Conservation (phyloP, 2,797 vertebrate species). For the Gymnodraco acuticeps region DNA sequence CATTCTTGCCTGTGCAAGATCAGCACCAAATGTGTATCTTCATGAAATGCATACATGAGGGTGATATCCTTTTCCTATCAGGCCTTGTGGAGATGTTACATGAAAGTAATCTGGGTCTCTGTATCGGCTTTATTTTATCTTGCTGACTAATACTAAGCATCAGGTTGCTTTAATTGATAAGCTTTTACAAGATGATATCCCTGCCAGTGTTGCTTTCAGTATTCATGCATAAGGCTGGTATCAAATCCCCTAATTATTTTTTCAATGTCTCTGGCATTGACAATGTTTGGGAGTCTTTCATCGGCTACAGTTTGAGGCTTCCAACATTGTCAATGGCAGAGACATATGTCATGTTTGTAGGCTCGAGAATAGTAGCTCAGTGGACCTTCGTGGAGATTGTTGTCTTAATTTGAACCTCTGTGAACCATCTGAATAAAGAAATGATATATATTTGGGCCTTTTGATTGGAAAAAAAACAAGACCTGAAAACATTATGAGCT, state of each 20-base stretch:
- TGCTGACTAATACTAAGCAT: not conserved
- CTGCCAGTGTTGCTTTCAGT: not conserved
- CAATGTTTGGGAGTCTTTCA: no score
- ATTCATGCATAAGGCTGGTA: not conserved
- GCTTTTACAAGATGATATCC: not conserved
- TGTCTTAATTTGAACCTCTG: not conserved
- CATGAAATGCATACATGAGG: constrained; percentile 17
- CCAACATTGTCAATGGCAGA: no score
- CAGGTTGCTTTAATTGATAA: constrained; percentile 6
- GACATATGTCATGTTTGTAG: not conserved
- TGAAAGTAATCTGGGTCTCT: not conserved
- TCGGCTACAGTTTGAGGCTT: no score
- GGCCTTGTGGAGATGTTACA: not conserved
- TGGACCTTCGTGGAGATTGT: not conserved
- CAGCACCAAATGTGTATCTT: constrained; percentile 37
- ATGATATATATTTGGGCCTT: not conserved
- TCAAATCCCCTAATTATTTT: not conserved
- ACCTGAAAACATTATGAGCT: not conserved
- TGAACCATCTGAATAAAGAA: no score
- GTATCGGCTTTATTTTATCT: constrained; percentile 3
- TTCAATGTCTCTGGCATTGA: no score
- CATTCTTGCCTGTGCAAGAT: constrained; percentile 39
- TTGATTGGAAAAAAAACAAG: not conserved
- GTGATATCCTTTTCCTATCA: constrained; percentile 11
- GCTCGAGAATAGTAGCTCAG: not conserved